phyloP scores from a whole-genome alignment of 2,797 vertebrate genomes.

The Echeneis naucrates region DNA sequence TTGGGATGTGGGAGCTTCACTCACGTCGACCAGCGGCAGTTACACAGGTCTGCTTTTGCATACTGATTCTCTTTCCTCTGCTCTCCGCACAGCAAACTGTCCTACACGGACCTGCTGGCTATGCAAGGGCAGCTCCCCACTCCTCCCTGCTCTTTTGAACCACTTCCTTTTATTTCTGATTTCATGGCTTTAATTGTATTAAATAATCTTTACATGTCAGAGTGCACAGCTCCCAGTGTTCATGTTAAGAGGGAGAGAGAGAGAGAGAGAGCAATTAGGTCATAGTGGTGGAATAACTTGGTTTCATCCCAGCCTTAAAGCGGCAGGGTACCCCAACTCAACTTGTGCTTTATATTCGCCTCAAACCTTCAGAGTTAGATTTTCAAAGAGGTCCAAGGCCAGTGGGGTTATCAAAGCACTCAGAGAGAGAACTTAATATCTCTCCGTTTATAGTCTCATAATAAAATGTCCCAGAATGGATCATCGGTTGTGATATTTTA shows the following conservation, averaged over 20 bases:
- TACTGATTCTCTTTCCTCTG: constrained; percentile 66
- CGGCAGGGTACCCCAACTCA: constrained; percentile 61
- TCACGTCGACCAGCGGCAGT: constrained; percentile 62
- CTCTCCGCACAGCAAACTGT: constrained; percentile 25
- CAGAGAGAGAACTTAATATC: constrained; percentile 55
- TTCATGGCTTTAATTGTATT: constrained; percentile 86
- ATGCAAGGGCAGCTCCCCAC: constrained; percentile 57
- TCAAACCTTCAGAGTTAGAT: constrained; percentile 60
- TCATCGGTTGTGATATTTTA: constrained; percentile 78
- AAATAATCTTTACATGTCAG: constrained; percentile 87
- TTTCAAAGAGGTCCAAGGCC: constrained; percentile 72
- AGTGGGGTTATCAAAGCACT: constrained; percentile 67
- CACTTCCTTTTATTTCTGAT: constrained; percentile 73
- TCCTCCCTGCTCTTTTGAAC: constrained; percentile 27
- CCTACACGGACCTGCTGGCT: constrained; percentile 26
- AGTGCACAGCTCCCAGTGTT: constrained; percentile 77
- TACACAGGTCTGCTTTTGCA: constrained; percentile 60
- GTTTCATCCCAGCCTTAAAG: constrained; percentile 79
- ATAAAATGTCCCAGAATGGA: constrained; percentile 75
- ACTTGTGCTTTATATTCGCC: constrained; percentile 69
- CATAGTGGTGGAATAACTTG: constrained; percentile 77
- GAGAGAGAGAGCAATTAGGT: constrained; percentile 82
- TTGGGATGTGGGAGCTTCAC: constrained; percentile 69
- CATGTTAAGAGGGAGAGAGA: constrained; percentile 70
- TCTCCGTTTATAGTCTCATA: constrained; percentile 62